phyloP scores from a whole-genome alignment of 2,797 vertebrate genomes.

The Oryzias dopingdopingensis region DNA sequence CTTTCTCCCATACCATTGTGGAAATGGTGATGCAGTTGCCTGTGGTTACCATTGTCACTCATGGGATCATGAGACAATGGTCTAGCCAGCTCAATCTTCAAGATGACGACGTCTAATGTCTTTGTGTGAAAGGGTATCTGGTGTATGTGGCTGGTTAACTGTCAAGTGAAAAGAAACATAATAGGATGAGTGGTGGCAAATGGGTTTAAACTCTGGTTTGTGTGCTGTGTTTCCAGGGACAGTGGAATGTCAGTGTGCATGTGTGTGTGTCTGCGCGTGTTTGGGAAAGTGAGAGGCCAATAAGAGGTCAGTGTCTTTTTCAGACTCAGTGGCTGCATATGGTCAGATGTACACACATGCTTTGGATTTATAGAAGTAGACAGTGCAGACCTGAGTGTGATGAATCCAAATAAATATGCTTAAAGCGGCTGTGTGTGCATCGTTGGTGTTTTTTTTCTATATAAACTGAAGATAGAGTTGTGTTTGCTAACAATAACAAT shows the following conservation, averaged over 20 bases:
- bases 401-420: constrained; percentile 8
- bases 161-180: constrained; percentile 51
- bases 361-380: constrained; percentile 17
- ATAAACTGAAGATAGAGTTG: neutral
- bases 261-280: constrained; percentile 26
- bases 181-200: constrained; percentile 53
- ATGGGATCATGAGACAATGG: constrained; percentile 42
- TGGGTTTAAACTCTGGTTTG: constrained; percentile 44
- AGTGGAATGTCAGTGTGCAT: constrained; percentile 48
- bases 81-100: constrained; percentile 43
- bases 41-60: constrained; percentile 46
- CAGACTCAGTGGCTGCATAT: constrained; percentile 22
- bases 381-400: constrained; percentile 2
- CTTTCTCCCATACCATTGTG: constrained; percentile 24
- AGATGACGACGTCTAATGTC: constrained; percentile 40
- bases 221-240: constrained; percentile 53
- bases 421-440: neutral
- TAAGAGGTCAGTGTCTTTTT: constrained; percentile 49
- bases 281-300: constrained; percentile 39
- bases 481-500: neutral
- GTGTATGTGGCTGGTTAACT: constrained; percentile 55
- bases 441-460: constrained; percentile 14
- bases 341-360: constrained; percentile 30
- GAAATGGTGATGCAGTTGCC: constrained; percentile 49
- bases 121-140: constrained; percentile 39